Conservation (phyloP, 2,888 invertebrate species). For the Netelia inedita region DNA sequence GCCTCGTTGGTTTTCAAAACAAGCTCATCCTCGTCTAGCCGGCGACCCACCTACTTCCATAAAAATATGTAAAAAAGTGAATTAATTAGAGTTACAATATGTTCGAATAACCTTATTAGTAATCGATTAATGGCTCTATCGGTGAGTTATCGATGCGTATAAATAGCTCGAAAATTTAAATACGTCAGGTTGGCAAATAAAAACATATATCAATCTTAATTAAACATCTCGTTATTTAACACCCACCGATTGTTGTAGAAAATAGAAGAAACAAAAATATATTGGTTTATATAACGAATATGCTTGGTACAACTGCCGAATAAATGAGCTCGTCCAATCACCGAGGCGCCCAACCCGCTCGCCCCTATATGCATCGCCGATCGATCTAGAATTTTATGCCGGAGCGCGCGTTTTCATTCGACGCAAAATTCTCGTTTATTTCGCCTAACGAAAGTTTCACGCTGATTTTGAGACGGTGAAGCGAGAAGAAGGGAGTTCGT, state of each 20-base stretch:
- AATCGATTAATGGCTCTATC: too few species aligned
- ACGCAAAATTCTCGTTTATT: constrained; percentile 1
- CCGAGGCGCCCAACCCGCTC: background rate
- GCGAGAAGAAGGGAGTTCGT: background rate
- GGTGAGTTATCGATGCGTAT: too few species aligned
- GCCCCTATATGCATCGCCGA: constrained; percentile 8
- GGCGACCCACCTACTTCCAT: background rate
- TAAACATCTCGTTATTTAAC: too few species aligned
- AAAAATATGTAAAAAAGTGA: background rate
- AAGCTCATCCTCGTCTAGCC: background rate
- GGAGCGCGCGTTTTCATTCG: background rate
- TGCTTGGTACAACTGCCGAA: background rate
- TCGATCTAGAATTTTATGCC: constrained; percentile 24
- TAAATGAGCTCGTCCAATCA: constrained; percentile 37
- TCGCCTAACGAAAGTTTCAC: constrained; percentile 9
- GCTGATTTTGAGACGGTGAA: background rate
- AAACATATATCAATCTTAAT: too few species aligned
- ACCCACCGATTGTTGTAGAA: too few species aligned
- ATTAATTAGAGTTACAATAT: background rate
- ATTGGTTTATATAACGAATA: too few species aligned
- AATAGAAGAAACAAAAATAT: too few species aligned
- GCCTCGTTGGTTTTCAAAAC: background rate
- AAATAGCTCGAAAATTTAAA: too few species aligned
- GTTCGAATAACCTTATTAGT: too few species aligned
- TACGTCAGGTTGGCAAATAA: too few species aligned